Base-by-base conservation (phyloP, 2,888 invertebrate species). In the Cosmopolites sordidus region DNA sequence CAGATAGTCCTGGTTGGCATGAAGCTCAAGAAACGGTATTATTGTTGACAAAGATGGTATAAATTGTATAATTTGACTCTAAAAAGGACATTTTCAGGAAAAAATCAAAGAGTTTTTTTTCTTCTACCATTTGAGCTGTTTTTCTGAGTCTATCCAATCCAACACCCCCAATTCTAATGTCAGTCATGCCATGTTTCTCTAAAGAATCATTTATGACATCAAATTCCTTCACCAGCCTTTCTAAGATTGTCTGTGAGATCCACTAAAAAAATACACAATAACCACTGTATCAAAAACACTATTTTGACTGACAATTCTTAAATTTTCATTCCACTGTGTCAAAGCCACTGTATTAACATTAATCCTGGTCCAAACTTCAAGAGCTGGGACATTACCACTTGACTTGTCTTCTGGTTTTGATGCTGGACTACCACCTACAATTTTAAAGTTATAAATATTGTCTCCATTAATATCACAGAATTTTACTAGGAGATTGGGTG, bases 1-100 rank as follows among this genome's bases (percentile, higher is more conserved):
- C 12, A 92, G 76, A 76, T 94, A 95, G 67, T 89, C 87, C 73
- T 93, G 93, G 76, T 93, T 90, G 14, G 84, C 78, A 43, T 85
- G 85, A 45, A 90, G 78, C 68, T 92, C 90, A 54, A 95, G 75
- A 73, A 91, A 95, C 1, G 89, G 88, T 46, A 92, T 77, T 41
- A 93, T 72, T 37, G 79, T 75, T 6, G 80, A 74, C 51, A 86
- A 70, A 3, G 80, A 80, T 0, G 84, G 84, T 18, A 83, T 74
- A 48, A 78, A 69, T 30, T 77, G 75, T 1, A 75, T 69, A 16
- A 78, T 71, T 46, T 73, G 74, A 17, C 40, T 52, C 46, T 54
- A 37, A 37, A 53, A 53, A n/a, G 6, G n/a, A 39, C 18, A n/a
- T 15, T 6, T 33, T 3, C 3, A 22, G 2, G 17, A 43, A 22